Conservation (phyloP, 64 coral and sea anemone species). For the Montipora capricornis region DNA sequence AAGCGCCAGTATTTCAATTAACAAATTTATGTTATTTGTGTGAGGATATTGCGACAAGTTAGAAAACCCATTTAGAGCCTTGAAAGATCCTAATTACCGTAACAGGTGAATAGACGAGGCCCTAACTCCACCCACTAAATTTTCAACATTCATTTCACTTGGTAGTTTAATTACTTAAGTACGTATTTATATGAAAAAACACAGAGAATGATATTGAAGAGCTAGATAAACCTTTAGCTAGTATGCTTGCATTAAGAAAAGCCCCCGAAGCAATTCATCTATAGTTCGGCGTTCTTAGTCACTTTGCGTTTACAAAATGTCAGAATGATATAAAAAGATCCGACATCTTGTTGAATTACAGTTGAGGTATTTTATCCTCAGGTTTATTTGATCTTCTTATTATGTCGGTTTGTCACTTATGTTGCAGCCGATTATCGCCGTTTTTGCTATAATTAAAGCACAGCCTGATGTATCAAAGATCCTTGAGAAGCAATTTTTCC, state of each 20-base stretch:
- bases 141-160: neutral
- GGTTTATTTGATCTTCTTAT: conserved; percentile 32
- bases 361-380: neutral
- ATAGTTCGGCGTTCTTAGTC: neutral
- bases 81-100: conserved; percentile 23
- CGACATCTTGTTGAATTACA: conserved; percentile 8
- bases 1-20: conserved; percentile 22
- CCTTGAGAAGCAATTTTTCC: neutral
- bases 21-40: conserved; percentile 42
- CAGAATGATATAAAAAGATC: neutral
- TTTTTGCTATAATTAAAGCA: neutral
- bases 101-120: neutral
- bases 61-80: conserved; percentile 53
- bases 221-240: conserved; percentile 29
- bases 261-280: neutral
- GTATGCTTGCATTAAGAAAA: conserved; percentile 1
- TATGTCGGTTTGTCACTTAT: conserved; percentile 32
- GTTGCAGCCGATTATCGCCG: neutral
- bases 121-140: neutral
- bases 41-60: conserved; percentile 31
- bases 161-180: conserved; percentile 62
- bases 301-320: neutral
- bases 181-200: conserved; percentile 49
- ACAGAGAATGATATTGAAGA: conserved; percentile 33
- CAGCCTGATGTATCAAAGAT: neutral